phyloP scores from a whole-genome alignment of 2,888 invertebrate species.

The Rotaria sp. region DNA sequence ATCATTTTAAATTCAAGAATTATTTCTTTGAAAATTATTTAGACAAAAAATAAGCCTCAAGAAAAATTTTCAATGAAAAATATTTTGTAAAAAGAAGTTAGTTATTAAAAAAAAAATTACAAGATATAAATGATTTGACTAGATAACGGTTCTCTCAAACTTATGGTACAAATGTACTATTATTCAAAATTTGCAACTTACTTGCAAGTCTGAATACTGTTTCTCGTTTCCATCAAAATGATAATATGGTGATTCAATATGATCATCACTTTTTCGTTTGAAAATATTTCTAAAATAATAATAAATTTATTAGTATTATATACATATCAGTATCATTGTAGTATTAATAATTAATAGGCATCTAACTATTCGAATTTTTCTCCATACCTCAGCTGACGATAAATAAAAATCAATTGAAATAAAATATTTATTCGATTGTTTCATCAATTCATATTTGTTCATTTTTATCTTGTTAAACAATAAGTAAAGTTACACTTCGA shows the following conservation, averaged over 20 bases:
- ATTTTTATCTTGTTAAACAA: neutral
- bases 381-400: neutral
- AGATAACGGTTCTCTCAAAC: no score
- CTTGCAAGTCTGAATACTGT: slow-evolving; percentile 23
- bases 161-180: no score
- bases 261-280: neutral
- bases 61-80: no score
- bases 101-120: no score
- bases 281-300: neutral
- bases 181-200: neutral
- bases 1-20: no score
- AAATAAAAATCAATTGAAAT: neutral
- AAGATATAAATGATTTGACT: no score
- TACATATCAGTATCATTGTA: neutral
- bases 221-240: neutral
- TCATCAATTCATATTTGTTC: neutral
- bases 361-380: neutral
- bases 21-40: no score
- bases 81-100: no score
- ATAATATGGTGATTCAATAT: neutral
- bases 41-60: no score
- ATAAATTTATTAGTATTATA: neutral
- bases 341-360: neutral
- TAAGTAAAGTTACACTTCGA: neutral
- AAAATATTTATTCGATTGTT: neutral